These are phyloP conservation scores for Drosophila bipectinata DNA, from an alignment of 1,140 invertebrate genomes.

Conservation along the genomic window DNA sequence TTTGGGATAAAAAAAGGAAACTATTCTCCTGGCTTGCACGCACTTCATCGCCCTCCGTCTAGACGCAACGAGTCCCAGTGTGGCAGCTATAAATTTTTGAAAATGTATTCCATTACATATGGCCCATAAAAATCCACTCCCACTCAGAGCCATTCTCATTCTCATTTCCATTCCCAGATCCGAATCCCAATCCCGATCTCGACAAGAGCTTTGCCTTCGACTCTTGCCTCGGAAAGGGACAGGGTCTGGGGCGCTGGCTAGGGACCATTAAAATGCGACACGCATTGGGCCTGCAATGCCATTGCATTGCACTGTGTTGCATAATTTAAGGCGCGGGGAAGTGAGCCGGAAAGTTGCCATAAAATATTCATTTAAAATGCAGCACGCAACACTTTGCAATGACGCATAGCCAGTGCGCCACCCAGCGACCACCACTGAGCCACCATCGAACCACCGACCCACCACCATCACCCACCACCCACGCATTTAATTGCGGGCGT, in stretches of 20 bases:
- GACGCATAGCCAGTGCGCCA: slow-evolving; percentile 49
- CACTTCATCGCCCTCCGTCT: slow-evolving; percentile 19
- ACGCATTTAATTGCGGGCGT: slow-evolving; percentile 60
- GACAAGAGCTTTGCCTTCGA: slow-evolving; percentile 21
- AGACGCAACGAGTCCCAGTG: slow-evolving; percentile 24
- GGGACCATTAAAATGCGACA: slow-evolving; percentile 72
- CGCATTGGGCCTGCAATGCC: slow-evolving; percentile 66
- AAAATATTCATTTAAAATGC: slow-evolving; percentile 82
- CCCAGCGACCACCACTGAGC: slow-evolving; percentile 6
- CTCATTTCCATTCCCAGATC: slow-evolving; percentile 10
- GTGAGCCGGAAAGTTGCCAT: slow-evolving; percentile 56
- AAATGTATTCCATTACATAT: slow-evolving; percentile 63
- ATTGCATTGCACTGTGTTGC: slow-evolving; percentile 74
- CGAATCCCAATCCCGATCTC: slow-evolving; percentile 13
- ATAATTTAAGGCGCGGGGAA: slow-evolving; percentile 70
- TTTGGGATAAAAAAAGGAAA: too few species aligned
- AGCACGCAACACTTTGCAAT: slow-evolving; percentile 77
- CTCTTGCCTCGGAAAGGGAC: slow-evolving; percentile 3
- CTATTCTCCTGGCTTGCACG: not conserved
- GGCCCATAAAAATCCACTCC: slow-evolving; percentile 57
- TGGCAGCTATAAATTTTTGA: slow-evolving; percentile 65
- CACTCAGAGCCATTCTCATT: slow-evolving; percentile 16
- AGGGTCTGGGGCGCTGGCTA: not conserved
- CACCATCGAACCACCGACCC: not conserved
- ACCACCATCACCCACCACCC: slow-evolving; percentile 2